Base-by-base conservation (phyloP, 2,888 invertebrate species). In the Philonicus albiceps region DNA sequence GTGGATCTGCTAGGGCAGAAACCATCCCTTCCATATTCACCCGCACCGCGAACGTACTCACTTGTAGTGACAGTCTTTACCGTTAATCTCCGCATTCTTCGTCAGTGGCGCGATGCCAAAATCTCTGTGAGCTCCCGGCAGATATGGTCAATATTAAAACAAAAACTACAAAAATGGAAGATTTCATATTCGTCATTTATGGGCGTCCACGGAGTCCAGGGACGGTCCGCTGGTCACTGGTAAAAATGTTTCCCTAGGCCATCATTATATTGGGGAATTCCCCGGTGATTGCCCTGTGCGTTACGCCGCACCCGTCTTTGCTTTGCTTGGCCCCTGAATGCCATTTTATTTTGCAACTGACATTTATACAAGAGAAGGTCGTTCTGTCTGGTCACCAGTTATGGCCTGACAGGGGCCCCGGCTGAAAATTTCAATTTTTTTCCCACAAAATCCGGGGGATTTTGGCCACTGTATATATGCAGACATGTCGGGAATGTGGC, bases 341-440 rank as follows among this genome's bases (percentile, higher is more conserved):
- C 37, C 84, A 73, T 84, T 84, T 84, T 73, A 84, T 84, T 73
- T 37, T 84, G 84, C 43, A 73, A 43, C 73, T 84, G 84, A 84
- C 84, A 84, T 55, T 83, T 83, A 83, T 83, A 49, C 30, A 16
- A 6, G 55, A 19, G 31, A 64, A 34, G 11, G 64, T 83, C 81
- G 16, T 49, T 19, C n/a, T n/a, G 64, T 19, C 40, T 84, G 73
- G 16, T 40, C 13, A 43, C 64, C 30, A 43, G 72, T 27, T 73
- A 84, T 73, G 43, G 13, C 13, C 19, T 30, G 55, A 19, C 31
- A 11, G 19, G 31, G 3, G 72, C 16, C 16, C 8, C 27, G 64
- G 8, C 27, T 22, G 64, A n/a, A 64, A 84, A 84, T 84, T 84
- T 84, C 43, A 84, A 73, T 84, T 73, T 84, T n/a, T 43, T 27